Conservation (phyloP, 2,113 vertebrate species). For the Lonchura striata region DNA sequence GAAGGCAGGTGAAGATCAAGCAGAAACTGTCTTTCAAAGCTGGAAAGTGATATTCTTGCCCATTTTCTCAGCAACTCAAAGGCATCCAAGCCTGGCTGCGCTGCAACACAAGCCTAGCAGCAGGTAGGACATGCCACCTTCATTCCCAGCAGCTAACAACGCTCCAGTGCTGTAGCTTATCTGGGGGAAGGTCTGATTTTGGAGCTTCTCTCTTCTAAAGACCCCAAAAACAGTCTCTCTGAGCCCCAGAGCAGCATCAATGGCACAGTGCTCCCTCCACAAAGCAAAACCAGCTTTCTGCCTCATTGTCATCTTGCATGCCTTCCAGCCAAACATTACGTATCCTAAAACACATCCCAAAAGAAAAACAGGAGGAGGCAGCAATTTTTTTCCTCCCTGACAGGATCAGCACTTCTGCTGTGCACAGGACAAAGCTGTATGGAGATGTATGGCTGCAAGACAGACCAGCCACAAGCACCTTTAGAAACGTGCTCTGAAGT, state of each 20-base stretch:
- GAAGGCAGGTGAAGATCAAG: not conserved
- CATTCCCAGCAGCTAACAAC: not conserved
- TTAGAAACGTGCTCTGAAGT: not conserved
- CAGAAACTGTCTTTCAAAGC: not conserved
- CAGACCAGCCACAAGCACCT: not conserved
- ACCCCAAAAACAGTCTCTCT: not conserved
- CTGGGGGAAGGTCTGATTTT: not conserved
- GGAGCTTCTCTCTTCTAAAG: not conserved
- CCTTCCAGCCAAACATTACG: not conserved
- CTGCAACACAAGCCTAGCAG: not conserved
- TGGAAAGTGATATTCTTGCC: not conserved
- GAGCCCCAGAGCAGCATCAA: not conserved
- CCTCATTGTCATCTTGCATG: fast-evolving
- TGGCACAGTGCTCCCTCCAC: fast-evolving
- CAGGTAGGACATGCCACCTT: not conserved
- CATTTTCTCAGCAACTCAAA: fast-evolving
- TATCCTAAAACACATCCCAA: not conserved
- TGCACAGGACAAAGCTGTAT: not conserved
- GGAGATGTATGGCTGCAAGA: not conserved
- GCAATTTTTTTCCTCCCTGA: not conserved
- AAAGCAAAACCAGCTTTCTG: not conserved
- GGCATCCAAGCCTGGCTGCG: not conserved
- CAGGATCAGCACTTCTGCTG: not conserved
- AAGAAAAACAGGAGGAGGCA: not conserved
- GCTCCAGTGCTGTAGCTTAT: not conserved